Evolutionary conservation across 2,797 vertebrate species (phyloP).

Genomic region (Poecilia picta): DNA sequence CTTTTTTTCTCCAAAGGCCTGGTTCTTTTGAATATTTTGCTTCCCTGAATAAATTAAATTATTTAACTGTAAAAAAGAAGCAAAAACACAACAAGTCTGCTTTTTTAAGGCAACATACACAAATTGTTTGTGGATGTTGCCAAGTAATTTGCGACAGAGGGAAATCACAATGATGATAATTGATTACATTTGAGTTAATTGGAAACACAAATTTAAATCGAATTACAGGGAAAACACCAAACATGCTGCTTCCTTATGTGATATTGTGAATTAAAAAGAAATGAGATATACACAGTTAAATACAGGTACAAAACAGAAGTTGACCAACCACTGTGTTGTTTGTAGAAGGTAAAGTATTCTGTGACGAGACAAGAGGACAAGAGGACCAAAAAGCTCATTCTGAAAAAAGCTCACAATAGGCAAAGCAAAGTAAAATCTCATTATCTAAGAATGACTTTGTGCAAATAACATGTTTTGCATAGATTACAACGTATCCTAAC

Average conservation of each 20-base stretch:
- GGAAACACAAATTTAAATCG: no score
- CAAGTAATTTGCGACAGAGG: no score
- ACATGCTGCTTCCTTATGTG: background rate
- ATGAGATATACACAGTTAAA: background rate
- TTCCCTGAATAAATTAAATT: background rate
- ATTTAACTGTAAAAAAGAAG: background rate
- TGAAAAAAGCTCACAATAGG: no score
- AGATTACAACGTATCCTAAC: no score
- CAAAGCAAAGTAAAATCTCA: no score
- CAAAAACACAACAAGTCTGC: background rate
- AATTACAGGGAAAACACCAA: background rate
- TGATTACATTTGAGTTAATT: background rate
- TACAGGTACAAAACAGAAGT: background rate
- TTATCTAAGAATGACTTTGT: no score
- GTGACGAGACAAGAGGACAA: background rate
- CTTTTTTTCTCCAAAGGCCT: no score
- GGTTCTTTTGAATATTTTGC: background rate
- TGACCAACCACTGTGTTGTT: background rate
- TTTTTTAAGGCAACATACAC: background rate
- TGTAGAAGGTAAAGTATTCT: background rate
- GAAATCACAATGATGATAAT: background rate
- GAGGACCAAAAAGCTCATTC: no score
- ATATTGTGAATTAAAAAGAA: background rate
- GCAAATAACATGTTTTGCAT: no score
- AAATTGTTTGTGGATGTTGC: background rate